A percentile compares a stretch with the other conserved stretches of the same genome.
Evolutionary conservation across 2,888 invertebrate species (phyloP).

Genomic region (Napeogenes inachia): DNA sequence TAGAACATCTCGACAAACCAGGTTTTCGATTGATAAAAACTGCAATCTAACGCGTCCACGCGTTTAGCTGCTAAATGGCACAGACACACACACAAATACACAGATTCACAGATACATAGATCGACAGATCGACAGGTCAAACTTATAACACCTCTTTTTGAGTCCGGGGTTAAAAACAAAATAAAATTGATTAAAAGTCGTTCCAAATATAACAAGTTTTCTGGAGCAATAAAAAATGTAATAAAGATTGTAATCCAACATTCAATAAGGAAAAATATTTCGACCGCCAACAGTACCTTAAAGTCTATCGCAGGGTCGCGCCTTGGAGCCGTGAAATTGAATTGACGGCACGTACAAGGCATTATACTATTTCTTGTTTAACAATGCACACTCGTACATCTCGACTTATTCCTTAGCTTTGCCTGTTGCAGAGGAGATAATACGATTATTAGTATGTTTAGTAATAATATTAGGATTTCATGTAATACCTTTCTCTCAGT

Average conservation of each 20-base stretch:
- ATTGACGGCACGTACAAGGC: constrained; percentile 33
- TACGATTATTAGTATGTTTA: background rate
- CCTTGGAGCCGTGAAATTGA: constrained; percentile 38
- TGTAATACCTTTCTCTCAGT: background rate
- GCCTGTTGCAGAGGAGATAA: background rate
- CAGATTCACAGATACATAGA: too few species aligned
- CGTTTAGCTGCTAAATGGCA: too few species aligned
- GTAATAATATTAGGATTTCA: background rate
- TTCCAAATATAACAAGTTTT: background rate
- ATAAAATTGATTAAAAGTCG: background rate
- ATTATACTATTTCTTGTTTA: constrained; percentile 27
- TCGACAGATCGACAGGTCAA: too few species aligned
- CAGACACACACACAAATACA: too few species aligned
- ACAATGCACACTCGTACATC: constrained; percentile 20
- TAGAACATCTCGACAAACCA: too few species aligned
- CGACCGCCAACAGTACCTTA: constrained; percentile 20
- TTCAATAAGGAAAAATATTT: constrained; percentile 27
- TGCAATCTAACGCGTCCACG: too few species aligned
- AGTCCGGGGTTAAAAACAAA: too few species aligned
- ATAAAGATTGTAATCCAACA: constrained; percentile 10
- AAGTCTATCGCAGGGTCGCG: constrained; percentile 32
- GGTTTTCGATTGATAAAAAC: too few species aligned
- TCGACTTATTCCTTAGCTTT: background rate
- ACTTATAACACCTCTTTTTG: too few species aligned
- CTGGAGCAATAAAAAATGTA: background rate